Percentiles rank a stretch among this genome's conserved stretches.
Evolutionary conservation across 2,113 vertebrate species (phyloP).

Genomic region (Lonchura striata): DNA sequence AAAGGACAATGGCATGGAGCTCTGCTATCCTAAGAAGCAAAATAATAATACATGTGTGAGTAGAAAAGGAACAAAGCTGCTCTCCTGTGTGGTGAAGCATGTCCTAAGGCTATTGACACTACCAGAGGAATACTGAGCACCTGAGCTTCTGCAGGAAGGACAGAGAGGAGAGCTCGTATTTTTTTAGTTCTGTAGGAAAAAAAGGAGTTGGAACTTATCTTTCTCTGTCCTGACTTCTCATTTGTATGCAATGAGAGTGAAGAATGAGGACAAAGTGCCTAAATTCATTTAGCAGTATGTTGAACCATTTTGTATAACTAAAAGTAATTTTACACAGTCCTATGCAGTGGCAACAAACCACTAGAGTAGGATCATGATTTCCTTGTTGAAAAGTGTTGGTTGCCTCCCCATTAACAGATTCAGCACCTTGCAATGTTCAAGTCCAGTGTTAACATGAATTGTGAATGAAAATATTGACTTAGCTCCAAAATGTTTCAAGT

Average conservation of each 20-base stretch:
- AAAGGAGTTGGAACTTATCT: background rate
- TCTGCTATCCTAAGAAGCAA: background rate
- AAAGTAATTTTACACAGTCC: background rate
- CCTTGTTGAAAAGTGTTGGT: background rate
- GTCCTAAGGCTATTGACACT: background rate
- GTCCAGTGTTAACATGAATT: conserved; percentile 29
- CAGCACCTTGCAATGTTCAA: background rate
- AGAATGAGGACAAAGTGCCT: background rate
- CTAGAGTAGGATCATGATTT: background rate
- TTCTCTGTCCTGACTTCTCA: background rate
- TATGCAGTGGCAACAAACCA: background rate
- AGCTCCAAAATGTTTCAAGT: conserved; percentile 30
- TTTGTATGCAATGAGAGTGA: background rate
- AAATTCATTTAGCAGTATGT: background rate
- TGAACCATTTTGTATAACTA: background rate
- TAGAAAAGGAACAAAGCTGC: background rate
- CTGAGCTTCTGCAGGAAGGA: background rate
- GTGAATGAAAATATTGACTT: conserved; percentile 52
- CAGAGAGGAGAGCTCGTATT: background rate
- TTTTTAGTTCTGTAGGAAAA: background rate
- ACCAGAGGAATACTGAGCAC: background rate
- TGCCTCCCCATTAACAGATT: background rate
- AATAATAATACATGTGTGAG: background rate
- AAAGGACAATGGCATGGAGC: background rate
- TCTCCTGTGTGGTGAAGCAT: background rate